Evolutionary conservation across 2,113 vertebrate genomes (phyloP), one percentile per base, ranked within the genome.

Genomic region (Channa argus): DNA sequence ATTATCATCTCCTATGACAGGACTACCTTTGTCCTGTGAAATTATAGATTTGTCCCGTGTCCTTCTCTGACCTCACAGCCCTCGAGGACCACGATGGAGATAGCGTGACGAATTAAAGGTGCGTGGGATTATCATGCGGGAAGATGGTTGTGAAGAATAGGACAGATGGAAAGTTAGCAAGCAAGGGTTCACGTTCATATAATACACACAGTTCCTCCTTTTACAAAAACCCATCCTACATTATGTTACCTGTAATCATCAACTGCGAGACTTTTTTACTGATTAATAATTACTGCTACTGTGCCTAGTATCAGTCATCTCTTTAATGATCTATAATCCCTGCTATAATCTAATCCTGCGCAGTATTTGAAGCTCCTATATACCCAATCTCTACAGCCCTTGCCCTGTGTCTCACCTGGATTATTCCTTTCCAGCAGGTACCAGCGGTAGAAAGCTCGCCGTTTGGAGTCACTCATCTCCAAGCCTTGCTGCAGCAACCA

Each of bases 391-490:
- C 14, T 44, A 10, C 41, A 44, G 6, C 9, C 39, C 9, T 52
- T 37, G 36, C 10, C 59, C 52, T 2, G 8, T 8, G 2, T 9
- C 92, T 92, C 88, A 95, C 95, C 95, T 91, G 94, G 95, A 84
- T 92, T 94, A 73, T 93, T 95, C 54, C 93, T 93, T 88, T 95
- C 95, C 81, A 95, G 91, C 83, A 95, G 91, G 86, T 95, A 95
- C 95, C 95, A 95, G 88, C 95, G 93, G 83, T 95, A 95, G 86
- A 95, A 95, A 3, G 94, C 92, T 74, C 94, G 85, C 84, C 95
- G 94, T 37, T 95, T 95, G 82, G 94, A 92, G 83, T 95, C 94
- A 14, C 95, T 95, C 95, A 95, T 95, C 86, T 95, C 95, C 88
- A 95, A 86, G 39, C 95, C 95, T 43, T 95, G 95, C 88, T 95